These are phyloP conservation scores for Drosophila eohydei DNA, from an alignment of 2,888 invertebrate genomes.

Conservation along the genomic window DNA sequence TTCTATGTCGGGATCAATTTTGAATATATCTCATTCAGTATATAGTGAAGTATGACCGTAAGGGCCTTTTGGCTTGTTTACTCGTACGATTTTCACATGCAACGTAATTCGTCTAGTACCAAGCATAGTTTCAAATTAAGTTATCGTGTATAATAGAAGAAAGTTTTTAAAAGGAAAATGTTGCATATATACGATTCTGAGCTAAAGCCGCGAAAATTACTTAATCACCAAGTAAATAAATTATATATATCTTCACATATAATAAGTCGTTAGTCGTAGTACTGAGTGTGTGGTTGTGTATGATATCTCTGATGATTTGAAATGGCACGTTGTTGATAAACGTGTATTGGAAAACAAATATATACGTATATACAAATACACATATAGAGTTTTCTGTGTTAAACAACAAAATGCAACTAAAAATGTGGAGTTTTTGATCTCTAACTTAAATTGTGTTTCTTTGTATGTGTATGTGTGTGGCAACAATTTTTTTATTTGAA, in stretches of 20 bases:
- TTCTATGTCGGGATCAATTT: slow-evolving; percentile 21
- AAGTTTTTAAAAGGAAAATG: neutral
- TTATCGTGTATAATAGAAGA: slow-evolving; percentile 39
- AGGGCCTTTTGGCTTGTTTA: slow-evolving; percentile 9
- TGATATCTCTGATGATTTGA: slow-evolving; percentile 56
- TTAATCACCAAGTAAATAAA: slow-evolving; percentile 41
- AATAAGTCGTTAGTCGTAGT: slow-evolving; percentile 1
- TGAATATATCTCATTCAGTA: neutral
- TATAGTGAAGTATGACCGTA: neutral
- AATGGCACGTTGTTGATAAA: slow-evolving; percentile 44
- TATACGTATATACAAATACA: neutral
- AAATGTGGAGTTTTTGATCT: neutral
- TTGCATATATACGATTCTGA: slow-evolving; percentile 41
- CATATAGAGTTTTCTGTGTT: neutral
- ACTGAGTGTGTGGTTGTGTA: neutral
- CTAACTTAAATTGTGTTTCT: neutral
- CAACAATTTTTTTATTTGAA: slow-evolving; percentile 1
- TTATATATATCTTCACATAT: neutral
- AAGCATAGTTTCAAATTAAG: slow-evolving; percentile 17
- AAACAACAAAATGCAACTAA: slow-evolving; percentile 25
- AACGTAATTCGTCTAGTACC: slow-evolving; percentile 17
- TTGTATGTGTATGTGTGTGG: neutral
- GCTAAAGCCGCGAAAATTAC: slow-evolving; percentile 54
- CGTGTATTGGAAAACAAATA: neutral
- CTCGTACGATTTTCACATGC: slow-evolving; percentile 64